Base-by-base conservation (phyloP, 2,113 vertebrate genomes). In the Hyperoodon ampullatus region DNA sequence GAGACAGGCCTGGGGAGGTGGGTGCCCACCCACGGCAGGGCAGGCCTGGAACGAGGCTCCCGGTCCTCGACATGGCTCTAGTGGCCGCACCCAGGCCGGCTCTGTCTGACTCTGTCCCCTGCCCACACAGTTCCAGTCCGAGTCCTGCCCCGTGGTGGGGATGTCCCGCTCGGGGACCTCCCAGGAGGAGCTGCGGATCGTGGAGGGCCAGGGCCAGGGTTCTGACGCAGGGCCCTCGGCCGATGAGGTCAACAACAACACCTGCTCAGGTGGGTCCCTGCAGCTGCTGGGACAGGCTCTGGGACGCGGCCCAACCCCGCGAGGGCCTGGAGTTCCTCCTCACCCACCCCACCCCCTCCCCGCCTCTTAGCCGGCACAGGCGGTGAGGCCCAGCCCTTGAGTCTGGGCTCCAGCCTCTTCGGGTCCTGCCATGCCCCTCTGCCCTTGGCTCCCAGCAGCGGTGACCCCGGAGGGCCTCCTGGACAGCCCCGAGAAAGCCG, bases 231-330 rank as follows among this genome's bases (percentile, higher is more conserved):
- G 98, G 0, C 99, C 99, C 0, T 99, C 99, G 0, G 99, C 99
- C 0, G 99, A 99, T 1, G 99, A 99, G 88, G 99, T 99, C 98
- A 99, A 99, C 99, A 99, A 99, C 98, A 99, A 99, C 95, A 99
- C 99, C 89, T 99, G 99, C 83, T 98, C 98, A 98, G 99, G 99
- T 99, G 95, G 98, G 94, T 24, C 24, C 14, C 26, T 3, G 4
- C 6, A 0, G 3, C 63, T 0, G 33, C 50, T 39, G 24, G 9
- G 23, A 2, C 21, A 1, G 9, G 16, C 65, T 18, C 82, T 26
- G 6, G 47, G 65, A 16, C 35, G 12, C 3, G 33, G 14, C n/a
- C 24, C 66, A 18, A 30, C 58, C 39, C 26, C n/a, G 5, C 16
- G 35, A 28, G 21, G 14, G 68, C 11, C 28, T 42, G 18, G 55